Conservation (phyloP, 2,113 vertebrate genomes). For the Dipodomys stephensi region DNA sequence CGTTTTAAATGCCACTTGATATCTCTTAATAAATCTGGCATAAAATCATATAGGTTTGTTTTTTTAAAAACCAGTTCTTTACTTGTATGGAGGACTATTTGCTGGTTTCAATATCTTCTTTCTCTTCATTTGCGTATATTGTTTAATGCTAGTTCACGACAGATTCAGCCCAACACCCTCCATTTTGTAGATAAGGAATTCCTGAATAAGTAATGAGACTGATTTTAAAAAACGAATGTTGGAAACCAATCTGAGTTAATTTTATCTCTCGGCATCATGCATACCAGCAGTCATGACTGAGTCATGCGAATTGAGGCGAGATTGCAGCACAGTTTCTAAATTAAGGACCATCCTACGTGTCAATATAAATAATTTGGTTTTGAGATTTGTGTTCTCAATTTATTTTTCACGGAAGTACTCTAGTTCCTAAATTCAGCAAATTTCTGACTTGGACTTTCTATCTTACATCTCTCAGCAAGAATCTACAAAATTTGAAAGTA, state of each 20-base stretch:
- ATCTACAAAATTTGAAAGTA: neutral
- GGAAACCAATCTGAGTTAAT: constrained; percentile 47
- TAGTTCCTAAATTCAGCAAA: constrained; percentile 44
- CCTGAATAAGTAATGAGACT: constrained; percentile 4
- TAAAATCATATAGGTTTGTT: neutral
- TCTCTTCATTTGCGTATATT: neutral
- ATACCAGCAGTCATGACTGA: constrained; percentile 31
- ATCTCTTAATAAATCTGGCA: neutral
- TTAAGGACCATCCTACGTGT: constrained; percentile 49
- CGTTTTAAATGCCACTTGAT: neutral
- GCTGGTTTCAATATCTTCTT: neutral
- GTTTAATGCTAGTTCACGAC: neutral
- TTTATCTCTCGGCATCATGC: neutral
- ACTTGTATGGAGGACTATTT: neutral
- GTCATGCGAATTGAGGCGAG: constrained; percentile 14
- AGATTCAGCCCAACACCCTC: neutral
- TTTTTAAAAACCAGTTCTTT: neutral
- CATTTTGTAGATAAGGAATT: constrained; percentile 11
- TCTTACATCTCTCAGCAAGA: constrained; percentile 8
- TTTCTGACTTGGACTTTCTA: constrained; percentile 41
- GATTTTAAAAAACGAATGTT: constrained; percentile 25
- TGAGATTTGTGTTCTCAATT: constrained; percentile 22
- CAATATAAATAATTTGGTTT: constrained; percentile 54
- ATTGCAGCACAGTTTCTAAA: constrained; percentile 51
- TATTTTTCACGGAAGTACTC: constrained; percentile 5